Conservation (phyloP, 64 coral and sea anemone genomes). For the Actinia tenebrosa region DNA sequence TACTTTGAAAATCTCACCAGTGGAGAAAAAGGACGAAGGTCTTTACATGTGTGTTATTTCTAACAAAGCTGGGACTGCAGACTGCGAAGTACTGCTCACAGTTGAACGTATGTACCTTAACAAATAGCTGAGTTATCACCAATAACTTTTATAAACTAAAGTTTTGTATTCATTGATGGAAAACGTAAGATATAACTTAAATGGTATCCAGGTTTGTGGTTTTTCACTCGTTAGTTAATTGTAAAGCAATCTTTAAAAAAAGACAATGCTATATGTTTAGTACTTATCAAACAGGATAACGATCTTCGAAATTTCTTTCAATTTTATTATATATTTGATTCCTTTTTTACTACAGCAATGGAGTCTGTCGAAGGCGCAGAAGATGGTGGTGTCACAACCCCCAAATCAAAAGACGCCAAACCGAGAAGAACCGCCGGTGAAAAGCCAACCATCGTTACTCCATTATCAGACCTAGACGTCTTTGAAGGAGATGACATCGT, state of each 20-base stretch:
- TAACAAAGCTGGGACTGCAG: conserved; percentile 75
- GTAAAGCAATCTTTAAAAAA: too few species aligned
- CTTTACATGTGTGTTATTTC: conserved; percentile 92
- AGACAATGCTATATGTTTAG: too few species aligned
- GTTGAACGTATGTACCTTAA: conserved; percentile 65
- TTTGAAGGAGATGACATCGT: conserved; percentile 61
- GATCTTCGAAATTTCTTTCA: neutral
- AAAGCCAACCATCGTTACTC: conserved; percentile 59
- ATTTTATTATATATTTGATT: neutral
- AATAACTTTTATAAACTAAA: too few species aligned
- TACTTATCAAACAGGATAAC: too few species aligned
- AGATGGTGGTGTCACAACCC: conserved; percentile 9
- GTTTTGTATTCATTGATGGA: too few species aligned
- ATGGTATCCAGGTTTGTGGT: too few species aligned
- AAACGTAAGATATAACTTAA: too few species aligned
- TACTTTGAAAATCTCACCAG: conserved; percentile 56
- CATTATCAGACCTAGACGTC: conserved; percentile 55
- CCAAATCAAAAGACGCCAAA: conserved; percentile 39
- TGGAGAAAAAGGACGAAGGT: conserved; percentile 70
- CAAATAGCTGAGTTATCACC: neutral
- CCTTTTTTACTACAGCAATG: conserved; percentile 12
- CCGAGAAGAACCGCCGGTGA: conserved; percentile 43
- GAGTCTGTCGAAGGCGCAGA: neutral
- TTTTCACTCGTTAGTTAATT: too few species aligned
- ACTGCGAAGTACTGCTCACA: conserved; percentile 68